Conservation (phyloP, 2,113 vertebrate species). For the Nicator chloris region DNA sequence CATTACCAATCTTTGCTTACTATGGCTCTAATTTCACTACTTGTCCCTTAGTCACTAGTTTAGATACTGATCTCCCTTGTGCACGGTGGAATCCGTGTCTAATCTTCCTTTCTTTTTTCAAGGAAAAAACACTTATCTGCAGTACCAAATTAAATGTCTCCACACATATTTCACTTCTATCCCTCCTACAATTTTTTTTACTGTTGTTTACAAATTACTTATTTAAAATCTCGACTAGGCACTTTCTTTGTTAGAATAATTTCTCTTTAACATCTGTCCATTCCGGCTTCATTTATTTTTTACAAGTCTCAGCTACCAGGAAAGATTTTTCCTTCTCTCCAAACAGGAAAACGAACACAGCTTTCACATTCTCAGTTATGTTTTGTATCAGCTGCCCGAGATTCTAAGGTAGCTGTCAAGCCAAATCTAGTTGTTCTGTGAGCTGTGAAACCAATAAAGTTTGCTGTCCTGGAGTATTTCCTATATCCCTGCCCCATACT, state of each 20-base stretch:
- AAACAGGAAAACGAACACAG: not conserved
- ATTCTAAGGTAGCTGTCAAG: not conserved
- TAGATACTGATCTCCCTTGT: not conserved
- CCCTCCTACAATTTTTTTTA: not conserved
- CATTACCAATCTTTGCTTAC: not conserved
- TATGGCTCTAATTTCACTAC: not conserved
- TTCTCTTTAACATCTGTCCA: not conserved
- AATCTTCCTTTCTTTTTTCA: not conserved
- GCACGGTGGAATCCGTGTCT: not conserved
- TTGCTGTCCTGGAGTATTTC: not conserved
- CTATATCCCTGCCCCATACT: not conserved
- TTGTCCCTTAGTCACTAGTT: not conserved
- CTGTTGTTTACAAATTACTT: not conserved
- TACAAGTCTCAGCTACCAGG: not conserved
- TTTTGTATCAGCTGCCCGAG: not conserved
- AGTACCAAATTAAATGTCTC: not conserved
- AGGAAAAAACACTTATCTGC: not conserved
- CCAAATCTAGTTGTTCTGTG: not conserved
- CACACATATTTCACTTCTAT: not conserved
- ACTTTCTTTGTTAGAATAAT: not conserved
- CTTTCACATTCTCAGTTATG: not conserved
- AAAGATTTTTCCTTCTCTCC: not conserved
- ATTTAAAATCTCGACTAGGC: not conserved
- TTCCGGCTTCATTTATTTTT: not conserved
- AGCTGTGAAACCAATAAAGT: not conserved